These are phyloP conservation scores for Cosmorhoe ocellata DNA, from an alignment of 2,888 invertebrate species.

Conservation along the genomic window DNA sequence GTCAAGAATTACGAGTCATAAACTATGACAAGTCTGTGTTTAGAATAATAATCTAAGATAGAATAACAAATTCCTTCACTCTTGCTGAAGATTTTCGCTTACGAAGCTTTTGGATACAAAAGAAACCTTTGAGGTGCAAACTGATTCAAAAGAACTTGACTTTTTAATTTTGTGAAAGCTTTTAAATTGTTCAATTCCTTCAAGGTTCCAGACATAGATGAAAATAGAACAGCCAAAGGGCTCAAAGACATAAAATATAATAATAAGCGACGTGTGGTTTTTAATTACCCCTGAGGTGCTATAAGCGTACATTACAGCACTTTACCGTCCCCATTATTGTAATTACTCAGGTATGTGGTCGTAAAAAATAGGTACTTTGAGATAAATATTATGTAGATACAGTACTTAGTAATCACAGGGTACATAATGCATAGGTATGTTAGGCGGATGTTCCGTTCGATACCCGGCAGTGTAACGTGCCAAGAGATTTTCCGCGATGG, in stretches of 20 bases:
- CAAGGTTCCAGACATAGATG: too few relatives aligned
- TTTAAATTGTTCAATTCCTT: too few relatives aligned
- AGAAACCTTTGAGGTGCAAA: too few relatives aligned
- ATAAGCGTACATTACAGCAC: constrained; percentile 21
- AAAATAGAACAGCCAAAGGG: constrained; percentile 5
- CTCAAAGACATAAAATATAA: constrained; percentile 2
- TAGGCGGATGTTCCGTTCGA: constrained; percentile 39
- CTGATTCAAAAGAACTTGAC: too few relatives aligned
- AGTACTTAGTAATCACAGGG: constrained; percentile 1
- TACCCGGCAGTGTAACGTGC: constrained; percentile 40
- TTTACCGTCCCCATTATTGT: constrained; percentile 29
- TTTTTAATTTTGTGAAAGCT: too few relatives aligned
- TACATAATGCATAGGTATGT: background rate
- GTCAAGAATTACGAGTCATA: constrained; percentile 1
- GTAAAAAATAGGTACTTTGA: constrained; percentile 14
- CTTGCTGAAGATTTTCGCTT: too few relatives aligned
- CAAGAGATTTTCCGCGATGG: constrained; percentile 47
- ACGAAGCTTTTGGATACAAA: too few relatives aligned
- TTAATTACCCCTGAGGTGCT: constrained; percentile 10
- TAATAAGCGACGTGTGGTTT: constrained; percentile 10
- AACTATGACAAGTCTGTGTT: too few relatives aligned
- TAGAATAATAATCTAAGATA: too few relatives aligned
- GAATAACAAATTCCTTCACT: too few relatives aligned
- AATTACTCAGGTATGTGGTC: constrained; percentile 29
- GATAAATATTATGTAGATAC: background rate